A percentile compares a stretch with the other conserved stretches of the same genome.
These are phyloP conservation scores for Phaenicophaeus curvirostris DNA, from an alignment of 2,797 vertebrate species.

Conservation along the genomic window DNA sequence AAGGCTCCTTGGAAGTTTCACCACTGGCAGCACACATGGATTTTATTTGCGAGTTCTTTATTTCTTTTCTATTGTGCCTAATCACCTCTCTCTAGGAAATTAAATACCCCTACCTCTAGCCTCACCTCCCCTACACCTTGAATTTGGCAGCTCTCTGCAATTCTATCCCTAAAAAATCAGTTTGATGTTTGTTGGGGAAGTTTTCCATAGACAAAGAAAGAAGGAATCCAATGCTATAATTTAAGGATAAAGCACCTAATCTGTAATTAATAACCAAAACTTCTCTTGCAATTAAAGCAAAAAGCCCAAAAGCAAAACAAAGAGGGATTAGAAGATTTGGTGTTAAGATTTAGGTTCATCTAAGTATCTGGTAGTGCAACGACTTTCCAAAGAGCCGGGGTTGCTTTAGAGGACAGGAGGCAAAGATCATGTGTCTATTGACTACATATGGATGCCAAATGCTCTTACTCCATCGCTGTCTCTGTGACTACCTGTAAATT, in stretches of 20 bases:
- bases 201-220: not conserved
- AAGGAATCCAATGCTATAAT: not conserved
- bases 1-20: not conserved
- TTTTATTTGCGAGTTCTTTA: not conserved
- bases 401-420: not conserved
- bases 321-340: slow-evolving; percentile 14
- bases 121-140: not conserved
- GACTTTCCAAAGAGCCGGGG: not conserved
- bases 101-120: slow-evolving; percentile 4
- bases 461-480: not conserved
- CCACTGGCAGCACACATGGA: accelerated
- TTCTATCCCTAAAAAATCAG: not conserved
- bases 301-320: slow-evolving; percentile 13
- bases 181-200: slow-evolving; percentile 13
- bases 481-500: not conserved
- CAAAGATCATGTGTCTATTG: not conserved
- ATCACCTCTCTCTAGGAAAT: slow-evolving; percentile 17
- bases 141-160: not conserved
- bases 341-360: not conserved
- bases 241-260: slow-evolving; percentile 26
- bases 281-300: not conserved
- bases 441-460: not conserved
- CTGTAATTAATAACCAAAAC: slow-evolving; percentile 30
- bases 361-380: not conserved
- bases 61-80: not conserved